These are phyloP conservation scores for Gibbula magus DNA, from an alignment of 2,888 invertebrate genomes.

Conservation along the genomic window DNA sequence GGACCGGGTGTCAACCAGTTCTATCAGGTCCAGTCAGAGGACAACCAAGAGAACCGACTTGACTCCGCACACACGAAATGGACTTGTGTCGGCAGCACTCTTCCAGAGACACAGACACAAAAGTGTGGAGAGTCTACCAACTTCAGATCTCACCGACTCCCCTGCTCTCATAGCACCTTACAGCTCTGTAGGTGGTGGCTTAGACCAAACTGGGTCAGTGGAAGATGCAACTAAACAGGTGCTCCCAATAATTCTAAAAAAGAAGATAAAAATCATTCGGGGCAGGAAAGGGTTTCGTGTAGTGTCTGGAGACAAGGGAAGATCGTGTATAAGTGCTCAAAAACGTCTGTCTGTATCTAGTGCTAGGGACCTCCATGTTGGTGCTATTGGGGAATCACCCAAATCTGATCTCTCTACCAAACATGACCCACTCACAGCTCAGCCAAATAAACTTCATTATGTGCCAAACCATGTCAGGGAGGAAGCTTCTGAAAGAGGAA, in stretches of 20 bases:
- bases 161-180: not conserved
- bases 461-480: not conserved
- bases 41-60: too few species aligned
- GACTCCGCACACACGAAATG: too few species aligned
- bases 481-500: not conserved
- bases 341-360: not conserved
- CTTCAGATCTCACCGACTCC: not conserved
- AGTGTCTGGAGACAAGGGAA: conserved; percentile 2
- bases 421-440: not conserved
- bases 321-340: conserved; percentile 4
- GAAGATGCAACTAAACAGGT: not conserved
- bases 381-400: not conserved
- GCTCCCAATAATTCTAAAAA: conserved; percentile 2
- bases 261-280: conserved; percentile 9
- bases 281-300: not conserved
- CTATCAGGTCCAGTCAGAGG: not conserved
- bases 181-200: not conserved
- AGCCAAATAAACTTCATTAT: not conserved
- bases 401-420: not conserved
- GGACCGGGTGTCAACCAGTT: not conserved
- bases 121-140: not conserved
- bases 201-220: not conserved
- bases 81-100: too few species aligned
- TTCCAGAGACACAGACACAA: not conserved
- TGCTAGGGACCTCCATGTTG: not conserved